These are phyloP conservation scores for Zosterops borbonicus DNA, from an alignment of 2,113 vertebrate genomes.

Conservation along the genomic window DNA sequence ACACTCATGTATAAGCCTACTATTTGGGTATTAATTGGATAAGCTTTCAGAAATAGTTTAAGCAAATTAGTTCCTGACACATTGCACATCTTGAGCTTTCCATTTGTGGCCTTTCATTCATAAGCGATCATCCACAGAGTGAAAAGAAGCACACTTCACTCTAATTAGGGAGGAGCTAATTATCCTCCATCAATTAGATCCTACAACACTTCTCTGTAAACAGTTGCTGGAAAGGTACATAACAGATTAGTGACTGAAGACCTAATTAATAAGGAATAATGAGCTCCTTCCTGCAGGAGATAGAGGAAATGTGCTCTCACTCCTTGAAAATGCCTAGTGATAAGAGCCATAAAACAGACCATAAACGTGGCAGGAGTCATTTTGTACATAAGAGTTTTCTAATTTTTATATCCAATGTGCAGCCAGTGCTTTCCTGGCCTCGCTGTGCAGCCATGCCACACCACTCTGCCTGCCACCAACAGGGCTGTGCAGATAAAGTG, in stretches of 20 bases:
- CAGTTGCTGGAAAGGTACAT: conserved; percentile 70
- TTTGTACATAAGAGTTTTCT: background rate
- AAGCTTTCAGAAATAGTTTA: conserved; percentile 69
- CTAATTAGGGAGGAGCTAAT: conserved; percentile 75
- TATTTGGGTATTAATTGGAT: conserved; percentile 70
- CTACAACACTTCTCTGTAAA: conserved; percentile 72
- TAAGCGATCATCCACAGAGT: conserved; percentile 61
- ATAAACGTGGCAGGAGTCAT: background rate
- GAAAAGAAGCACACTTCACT: conserved; percentile 62
- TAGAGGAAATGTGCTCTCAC: conserved; percentile 13
- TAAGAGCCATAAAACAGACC: background rate
- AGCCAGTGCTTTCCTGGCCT: background rate
- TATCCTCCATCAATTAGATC: conserved; percentile 71
- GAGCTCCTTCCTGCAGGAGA: conserved; percentile 53
- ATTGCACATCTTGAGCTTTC: conserved; percentile 49
- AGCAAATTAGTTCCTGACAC: conserved; percentile 70
- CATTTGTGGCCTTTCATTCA: conserved; percentile 67
- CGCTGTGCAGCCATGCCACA: accelerated
- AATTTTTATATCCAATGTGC: background rate
- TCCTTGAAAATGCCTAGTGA: background rate
- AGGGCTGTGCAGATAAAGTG: accelerated
- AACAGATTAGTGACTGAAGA: conserved; percentile 71
- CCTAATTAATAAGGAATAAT: conserved; percentile 76
- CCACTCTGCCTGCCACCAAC: accelerated
- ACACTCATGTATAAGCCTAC: background rate